Base-by-base conservation (phyloP, 2,797 vertebrate species). In the Danio albolineatus region DNA sequence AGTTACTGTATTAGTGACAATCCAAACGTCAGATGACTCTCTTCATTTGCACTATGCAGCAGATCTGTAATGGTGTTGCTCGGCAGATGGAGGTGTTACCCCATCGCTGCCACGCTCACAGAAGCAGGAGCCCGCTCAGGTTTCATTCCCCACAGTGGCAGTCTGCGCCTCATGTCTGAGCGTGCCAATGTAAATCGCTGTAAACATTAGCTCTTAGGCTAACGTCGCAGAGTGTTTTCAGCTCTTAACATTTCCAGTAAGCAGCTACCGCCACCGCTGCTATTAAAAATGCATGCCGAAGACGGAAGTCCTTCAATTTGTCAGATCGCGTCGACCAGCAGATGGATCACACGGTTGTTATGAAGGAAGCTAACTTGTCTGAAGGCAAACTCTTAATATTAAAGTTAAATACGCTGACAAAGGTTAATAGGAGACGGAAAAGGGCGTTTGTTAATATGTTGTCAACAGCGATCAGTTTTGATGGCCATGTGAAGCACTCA, bases 1-100 rank as follows among this genome's bases (percentile, higher is more conserved):
- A n/a, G n/a, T n/a, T n/a, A 2, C 14, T 36, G 7, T 36, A 51
- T 64, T 48, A 28, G 28, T 51, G 44, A n/a, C 46, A 69, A 38
- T 46, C 16, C 16, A n/a, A 51, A n/a, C 5, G 5, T 17, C 13
- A 54, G 39, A 54, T 57, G 41, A 10, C 53, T 49, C 4, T 13
- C 17, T 54, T 41, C 56, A 54, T 67, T 59, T 59, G 51, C 13
- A 48, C 16, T 6, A 38, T 59, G 71, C 56, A 73, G 41, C 28
- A 17, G 54, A 7, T 38, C 60, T 51, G 21, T n/a, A 48, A 28
- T 28, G 28, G 62, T 67, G 48, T 28, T n/a, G 66, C 66, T 64
- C 74, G 64, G 76, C 61, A 80, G 85, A 80, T 82, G 85, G 80
- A 73, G 73, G 74, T 85, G 61, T 79, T 81, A 62, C 78, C 46